Conservation (phyloP, 2,888 invertebrate genomes). For the Polyploca ridens region DNA sequence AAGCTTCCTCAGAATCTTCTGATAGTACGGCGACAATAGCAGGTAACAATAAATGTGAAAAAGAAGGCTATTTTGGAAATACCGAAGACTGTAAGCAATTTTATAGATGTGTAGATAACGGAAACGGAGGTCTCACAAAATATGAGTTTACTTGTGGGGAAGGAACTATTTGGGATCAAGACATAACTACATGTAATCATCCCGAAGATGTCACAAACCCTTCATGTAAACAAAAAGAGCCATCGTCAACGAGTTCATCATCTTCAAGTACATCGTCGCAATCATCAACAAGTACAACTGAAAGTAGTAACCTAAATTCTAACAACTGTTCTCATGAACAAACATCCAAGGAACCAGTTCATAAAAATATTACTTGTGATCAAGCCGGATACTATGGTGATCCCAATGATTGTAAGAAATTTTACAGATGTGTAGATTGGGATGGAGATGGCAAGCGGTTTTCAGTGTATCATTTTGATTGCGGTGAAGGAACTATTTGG, state of each 20-base stretch:
- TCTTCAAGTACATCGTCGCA: slow-evolving; percentile 27
- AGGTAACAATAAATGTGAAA: slow-evolving; percentile 67
- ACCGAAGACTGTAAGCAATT: slow-evolving; percentile 86
- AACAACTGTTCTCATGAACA: slow-evolving; percentile 53
- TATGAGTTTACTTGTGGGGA: slow-evolving; percentile 87
- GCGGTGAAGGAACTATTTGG: slow-evolving; percentile 89
- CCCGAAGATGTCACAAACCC: slow-evolving; percentile 69
- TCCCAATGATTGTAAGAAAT: slow-evolving; percentile 86
- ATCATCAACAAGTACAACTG: slow-evolving; percentile 41
- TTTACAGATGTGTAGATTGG: slow-evolving; percentile 87
- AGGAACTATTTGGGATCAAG: slow-evolving; percentile 89
- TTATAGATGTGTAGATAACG: slow-evolving; percentile 87
- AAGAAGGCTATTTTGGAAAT: slow-evolving; percentile 86
- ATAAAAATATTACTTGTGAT: slow-evolving; percentile 71
- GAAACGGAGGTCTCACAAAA: slow-evolving; percentile 83
- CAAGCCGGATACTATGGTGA: slow-evolving; percentile 86
- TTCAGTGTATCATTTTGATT: slow-evolving; percentile 87
- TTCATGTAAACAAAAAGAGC: slow-evolving; percentile 54
- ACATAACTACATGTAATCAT: slow-evolving; percentile 74
- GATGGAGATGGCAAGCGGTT: slow-evolving; percentile 81
- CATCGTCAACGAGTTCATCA: slow-evolving; percentile 31
- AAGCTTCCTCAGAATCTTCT: slow-evolving; percentile 32
- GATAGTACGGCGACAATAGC: slow-evolving; percentile 30
- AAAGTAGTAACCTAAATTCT: slow-evolving; percentile 41
- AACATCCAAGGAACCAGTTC: slow-evolving; percentile 54